Conservation (phyloP, 1,140 invertebrate species). For the Meloidogyne chitwoodi region DNA sequence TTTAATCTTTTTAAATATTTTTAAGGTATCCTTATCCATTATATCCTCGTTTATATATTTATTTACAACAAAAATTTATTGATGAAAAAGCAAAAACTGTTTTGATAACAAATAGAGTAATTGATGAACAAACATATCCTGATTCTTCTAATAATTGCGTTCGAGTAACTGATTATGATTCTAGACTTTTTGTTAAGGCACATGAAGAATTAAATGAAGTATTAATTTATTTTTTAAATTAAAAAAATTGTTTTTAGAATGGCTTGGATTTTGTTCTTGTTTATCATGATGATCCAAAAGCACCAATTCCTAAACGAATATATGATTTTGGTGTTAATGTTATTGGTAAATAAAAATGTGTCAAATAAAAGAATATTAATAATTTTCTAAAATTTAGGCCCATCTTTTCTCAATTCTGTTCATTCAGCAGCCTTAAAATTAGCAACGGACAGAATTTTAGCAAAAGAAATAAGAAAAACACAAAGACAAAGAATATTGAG, state of each 20-base stretch:
- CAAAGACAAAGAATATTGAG: neutral
- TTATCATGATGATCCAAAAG: slow-evolving; percentile 65
- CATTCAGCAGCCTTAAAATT: slow-evolving; percentile 9
- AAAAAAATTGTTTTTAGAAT: slow-evolving; percentile 51
- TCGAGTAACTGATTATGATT: slow-evolving; percentile 48
- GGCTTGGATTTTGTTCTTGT: slow-evolving; percentile 65
- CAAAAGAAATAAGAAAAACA: neutral
- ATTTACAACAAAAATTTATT: slow-evolving; percentile 29
- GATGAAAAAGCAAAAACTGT: slow-evolving; percentile 36
- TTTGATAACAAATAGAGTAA: slow-evolving; percentile 32
- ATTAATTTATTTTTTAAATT: neutral
- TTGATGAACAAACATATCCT: slow-evolving; percentile 26
- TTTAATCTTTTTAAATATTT: neutral
- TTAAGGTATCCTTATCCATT: slow-evolving; percentile 51
- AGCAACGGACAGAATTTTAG: neutral
- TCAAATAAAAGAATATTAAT: neutral
- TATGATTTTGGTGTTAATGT: slow-evolving; percentile 18
- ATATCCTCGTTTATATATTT: slow-evolving; percentile 45
- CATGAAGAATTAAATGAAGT: slow-evolving; percentile 44
- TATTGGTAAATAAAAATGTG: neutral
- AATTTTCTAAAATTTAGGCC: neutral
- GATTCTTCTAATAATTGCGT: slow-evolving; percentile 29
- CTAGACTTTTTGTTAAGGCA: slow-evolving; percentile 44
- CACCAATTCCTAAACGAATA: slow-evolving; percentile 56
- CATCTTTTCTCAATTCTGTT: slow-evolving; percentile 3